A percentile compares a stretch with the other conserved stretches of the same genome.
phyloP scores from a whole-genome alignment of 2,113 vertebrate genomes.

The Alexandromys fortis region DNA sequence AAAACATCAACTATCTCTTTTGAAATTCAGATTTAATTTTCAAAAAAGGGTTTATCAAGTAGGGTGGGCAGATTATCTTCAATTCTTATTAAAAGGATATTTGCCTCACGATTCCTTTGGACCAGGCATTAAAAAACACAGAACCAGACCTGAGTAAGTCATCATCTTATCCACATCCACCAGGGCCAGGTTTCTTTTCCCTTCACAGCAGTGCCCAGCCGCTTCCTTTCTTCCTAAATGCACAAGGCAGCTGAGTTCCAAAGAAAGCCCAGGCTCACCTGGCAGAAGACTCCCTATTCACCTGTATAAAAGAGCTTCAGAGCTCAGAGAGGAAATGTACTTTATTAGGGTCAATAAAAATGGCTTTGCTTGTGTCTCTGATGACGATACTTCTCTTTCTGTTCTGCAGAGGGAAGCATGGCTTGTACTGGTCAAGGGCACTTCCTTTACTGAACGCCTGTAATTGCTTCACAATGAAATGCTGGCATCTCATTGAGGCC shows the following conservation, averaged over 20 bases:
- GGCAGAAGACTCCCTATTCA: background rate
- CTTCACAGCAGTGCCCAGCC: background rate
- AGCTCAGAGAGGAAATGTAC: background rate
- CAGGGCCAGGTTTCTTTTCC: background rate
- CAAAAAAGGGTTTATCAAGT: background rate
- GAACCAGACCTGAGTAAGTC: background rate
- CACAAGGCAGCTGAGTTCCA: background rate
- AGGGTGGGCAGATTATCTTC: background rate
- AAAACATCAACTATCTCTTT: background rate
- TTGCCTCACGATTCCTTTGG: constrained; percentile 21
- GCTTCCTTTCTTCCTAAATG: background rate
- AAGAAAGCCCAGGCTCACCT: background rate
- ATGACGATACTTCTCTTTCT: background rate
- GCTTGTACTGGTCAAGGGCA: background rate
- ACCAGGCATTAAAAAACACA: constrained; percentile 30
- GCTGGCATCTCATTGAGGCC: background rate
- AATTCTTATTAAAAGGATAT: background rate
- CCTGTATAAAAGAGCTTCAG: background rate
- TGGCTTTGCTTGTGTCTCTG: background rate
- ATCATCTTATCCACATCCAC: accelerated
- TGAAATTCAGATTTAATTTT: constrained; percentile 14
- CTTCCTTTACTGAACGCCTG: background rate
- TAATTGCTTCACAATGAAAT: background rate
- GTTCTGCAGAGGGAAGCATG: background rate
- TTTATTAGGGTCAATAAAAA: background rate